Percentiles rank a stretch among this genome's conserved stretches.
Conservation (phyloP, 2,113 vertebrate genomes). For the Macroglossus sobrinus region DNA sequence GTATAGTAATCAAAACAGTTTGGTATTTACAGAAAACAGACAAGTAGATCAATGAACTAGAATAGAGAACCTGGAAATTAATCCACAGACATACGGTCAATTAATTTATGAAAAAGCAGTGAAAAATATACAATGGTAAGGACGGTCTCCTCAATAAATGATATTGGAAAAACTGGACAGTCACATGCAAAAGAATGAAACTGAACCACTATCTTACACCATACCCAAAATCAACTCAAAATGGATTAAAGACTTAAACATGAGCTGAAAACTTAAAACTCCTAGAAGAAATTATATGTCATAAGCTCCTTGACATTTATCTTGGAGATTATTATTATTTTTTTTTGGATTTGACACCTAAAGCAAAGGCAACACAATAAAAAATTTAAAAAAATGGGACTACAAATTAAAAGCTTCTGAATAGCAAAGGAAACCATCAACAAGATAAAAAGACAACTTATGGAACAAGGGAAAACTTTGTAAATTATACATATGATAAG, state of each 20-base stretch:
- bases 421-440: neutral
- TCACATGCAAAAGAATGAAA: neutral
- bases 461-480: neutral
- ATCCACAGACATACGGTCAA: neutral
- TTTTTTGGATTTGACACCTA: neutral
- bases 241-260: neutral
- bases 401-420: neutral
- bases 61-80: neutral
- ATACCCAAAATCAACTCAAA: neutral
- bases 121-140: neutral
- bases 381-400: neutral
- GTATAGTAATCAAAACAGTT: neutral
- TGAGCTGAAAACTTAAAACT: neutral
- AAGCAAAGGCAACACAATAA: neutral
- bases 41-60: neutral
- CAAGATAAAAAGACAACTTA: neutral
- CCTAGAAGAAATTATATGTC: neutral
- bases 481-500: neutral
- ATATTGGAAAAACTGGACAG: neutral
- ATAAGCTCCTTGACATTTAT: neutral
- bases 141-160: neutral
- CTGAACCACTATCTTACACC: neutral
- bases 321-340: neutral
- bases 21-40: neutral
- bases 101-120: neutral